phyloP scores from a whole-genome alignment of 2,113 vertebrate genomes.

The Plotosus lineatus region DNA sequence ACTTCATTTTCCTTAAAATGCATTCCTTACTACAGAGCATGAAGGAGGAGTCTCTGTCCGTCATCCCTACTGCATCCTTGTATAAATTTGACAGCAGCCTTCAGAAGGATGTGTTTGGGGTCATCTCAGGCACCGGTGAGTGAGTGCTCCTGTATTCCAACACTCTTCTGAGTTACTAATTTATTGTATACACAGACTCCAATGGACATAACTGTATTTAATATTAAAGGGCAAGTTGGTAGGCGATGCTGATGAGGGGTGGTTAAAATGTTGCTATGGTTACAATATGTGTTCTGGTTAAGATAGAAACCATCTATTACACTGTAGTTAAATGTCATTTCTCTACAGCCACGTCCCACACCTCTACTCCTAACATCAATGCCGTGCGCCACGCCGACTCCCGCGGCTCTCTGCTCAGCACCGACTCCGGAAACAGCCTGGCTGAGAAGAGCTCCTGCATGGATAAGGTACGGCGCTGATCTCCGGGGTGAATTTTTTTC shows the following conservation, averaged over 20 bases:
- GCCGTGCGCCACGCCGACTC: slow-evolving; percentile 88
- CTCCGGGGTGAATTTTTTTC: neutral
- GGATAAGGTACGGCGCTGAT: slow-evolving; percentile 82
- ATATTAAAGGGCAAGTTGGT: neutral
- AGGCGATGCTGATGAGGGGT: neutral
- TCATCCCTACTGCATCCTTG: slow-evolving; percentile 77
- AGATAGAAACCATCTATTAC: neutral
- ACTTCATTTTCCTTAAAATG: neutral
- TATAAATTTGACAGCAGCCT: slow-evolving; percentile 88
- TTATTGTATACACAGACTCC: neutral
- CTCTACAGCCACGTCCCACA: slow-evolving; percentile 85
- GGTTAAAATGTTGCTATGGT: neutral
- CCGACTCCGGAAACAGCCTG: slow-evolving; percentile 90
- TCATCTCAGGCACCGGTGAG: slow-evolving; percentile 92
- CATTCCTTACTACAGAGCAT: slow-evolving; percentile 67
- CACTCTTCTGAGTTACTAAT: neutral
- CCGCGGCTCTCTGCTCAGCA: slow-evolving; percentile 92
- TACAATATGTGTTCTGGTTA: neutral
- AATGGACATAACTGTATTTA: neutral
- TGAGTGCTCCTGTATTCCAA: neutral
- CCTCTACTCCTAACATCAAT: slow-evolving; percentile 85
- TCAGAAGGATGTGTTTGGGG: slow-evolving; percentile 92
- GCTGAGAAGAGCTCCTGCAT: slow-evolving; percentile 87
- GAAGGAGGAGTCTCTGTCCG: slow-evolving; percentile 79
- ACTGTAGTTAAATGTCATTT: neutral